Percentiles rank a stretch among this genome's conserved stretches.
Evolutionary conservation across 2,797 vertebrate species (phyloP).

Genomic region (Crocidura indochinensis): DNA sequence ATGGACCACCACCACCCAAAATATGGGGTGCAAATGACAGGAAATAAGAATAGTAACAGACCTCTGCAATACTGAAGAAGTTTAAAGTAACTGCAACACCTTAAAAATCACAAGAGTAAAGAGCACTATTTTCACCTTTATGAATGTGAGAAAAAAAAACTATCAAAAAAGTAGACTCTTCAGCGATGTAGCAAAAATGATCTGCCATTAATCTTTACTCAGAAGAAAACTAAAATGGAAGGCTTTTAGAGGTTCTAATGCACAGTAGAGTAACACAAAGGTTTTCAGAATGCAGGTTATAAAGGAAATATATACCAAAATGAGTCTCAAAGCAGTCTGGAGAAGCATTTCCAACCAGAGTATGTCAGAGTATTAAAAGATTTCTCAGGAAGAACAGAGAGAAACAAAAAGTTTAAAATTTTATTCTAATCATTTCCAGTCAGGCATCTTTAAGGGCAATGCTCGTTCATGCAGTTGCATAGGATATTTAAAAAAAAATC

Average conservation of each 20-base stretch:
- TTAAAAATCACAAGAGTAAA: slow-evolving; percentile 42
- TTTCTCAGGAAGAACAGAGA: background rate
- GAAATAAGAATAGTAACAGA: background rate
- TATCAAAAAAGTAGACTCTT: background rate
- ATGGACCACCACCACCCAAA: too few species aligned
- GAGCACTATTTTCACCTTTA: slow-evolving; percentile 26
- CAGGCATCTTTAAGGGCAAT: background rate
- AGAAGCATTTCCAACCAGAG: background rate
- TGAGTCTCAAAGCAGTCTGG: background rate
- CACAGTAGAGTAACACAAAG: background rate
- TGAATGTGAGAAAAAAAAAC: slow-evolving; percentile 20
- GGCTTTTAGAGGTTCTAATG: background rate
- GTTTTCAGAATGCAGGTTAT: background rate
- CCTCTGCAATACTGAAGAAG: slow-evolving; percentile 21
- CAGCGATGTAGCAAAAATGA: background rate
- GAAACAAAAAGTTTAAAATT: background rate
- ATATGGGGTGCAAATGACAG: too few species aligned
- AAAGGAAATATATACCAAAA: background rate
- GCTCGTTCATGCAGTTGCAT: background rate
- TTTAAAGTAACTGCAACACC: slow-evolving; percentile 11
- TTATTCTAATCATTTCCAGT: slow-evolving; percentile 39
- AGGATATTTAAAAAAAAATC: too few species aligned
- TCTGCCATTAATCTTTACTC: slow-evolving; percentile 23
- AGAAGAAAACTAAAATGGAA: background rate
- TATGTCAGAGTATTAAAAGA: slow-evolving; percentile 20